Evolutionary conservation across 1,140 invertebrate genomes (phyloP).

Genomic region (Tetraneura akinire): DNA sequence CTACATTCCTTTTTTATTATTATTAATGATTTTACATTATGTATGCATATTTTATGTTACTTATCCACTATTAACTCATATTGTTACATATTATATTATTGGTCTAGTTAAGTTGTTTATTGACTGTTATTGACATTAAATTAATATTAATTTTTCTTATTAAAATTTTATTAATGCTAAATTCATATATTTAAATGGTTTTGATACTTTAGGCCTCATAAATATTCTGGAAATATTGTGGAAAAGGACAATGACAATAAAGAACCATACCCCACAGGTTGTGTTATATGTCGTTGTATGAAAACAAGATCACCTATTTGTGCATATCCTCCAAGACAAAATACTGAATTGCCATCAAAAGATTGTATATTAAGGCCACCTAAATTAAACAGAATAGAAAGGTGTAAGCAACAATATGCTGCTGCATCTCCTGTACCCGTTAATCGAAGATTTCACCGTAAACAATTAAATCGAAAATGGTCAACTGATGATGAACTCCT

Average conservation of each 20-base stretch:
- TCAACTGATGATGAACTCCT: slow-evolving; percentile 13
- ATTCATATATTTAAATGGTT: background rate
- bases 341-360: slow-evolving; percentile 20
- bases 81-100: no score
- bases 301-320: slow-evolving; percentile 33
- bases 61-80: no score
- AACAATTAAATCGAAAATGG: slow-evolving; percentile 40
- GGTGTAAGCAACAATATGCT: slow-evolving; percentile 42
- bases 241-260: slow-evolving; percentile 38
- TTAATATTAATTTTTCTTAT: background rate
- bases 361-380: slow-evolving; percentile 43
- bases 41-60: no score
- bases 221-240: slow-evolving; percentile 20
- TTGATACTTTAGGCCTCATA: slow-evolving; percentile 21
- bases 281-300: slow-evolving; percentile 48
- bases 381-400: slow-evolving; percentile 32
- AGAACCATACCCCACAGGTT: slow-evolving; percentile 27
- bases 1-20: no score
- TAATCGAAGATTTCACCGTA: slow-evolving; percentile 27
- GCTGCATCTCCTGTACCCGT: slow-evolving; percentile 40
- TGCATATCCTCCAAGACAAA: slow-evolving; percentile 35
- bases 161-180: background rate
- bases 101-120: no score
- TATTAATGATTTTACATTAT: no score
- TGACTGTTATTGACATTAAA: no score